Percentiles rank a stretch among this genome's conserved stretches.
phyloP scores from a whole-genome alignment of 2,113 vertebrate species.

The Elgaria multicarinata region DNA sequence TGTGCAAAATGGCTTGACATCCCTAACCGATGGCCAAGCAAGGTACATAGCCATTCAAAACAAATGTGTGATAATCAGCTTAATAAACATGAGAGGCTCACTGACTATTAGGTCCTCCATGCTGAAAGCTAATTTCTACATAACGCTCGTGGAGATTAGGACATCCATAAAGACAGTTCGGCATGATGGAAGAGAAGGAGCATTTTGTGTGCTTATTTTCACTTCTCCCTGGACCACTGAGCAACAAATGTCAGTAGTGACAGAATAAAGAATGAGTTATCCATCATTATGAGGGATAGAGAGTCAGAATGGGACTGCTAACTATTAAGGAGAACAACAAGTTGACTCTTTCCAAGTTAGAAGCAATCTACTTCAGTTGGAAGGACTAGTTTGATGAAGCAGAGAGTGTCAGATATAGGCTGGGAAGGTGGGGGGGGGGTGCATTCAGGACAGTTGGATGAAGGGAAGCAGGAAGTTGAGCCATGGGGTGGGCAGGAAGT shows the following conservation, averaged over 20 bases:
- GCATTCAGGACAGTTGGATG: not conserved
- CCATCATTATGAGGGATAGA: constrained; percentile 1
- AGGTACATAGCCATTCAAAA: not conserved
- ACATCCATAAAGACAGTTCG: not conserved
- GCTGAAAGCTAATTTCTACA: constrained; percentile 1
- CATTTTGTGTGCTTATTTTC: constrained; percentile 1
- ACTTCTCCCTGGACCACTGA: not conserved
- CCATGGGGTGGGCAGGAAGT: not conserved
- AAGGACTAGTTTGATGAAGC: not conserved
- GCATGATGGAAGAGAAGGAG: not conserved
- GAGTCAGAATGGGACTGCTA: not conserved
- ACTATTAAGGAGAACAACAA: not conserved
- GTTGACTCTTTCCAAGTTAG: not conserved
- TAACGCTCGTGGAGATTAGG: not conserved
- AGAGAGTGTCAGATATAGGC: not conserved
- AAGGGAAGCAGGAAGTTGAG: not conserved
- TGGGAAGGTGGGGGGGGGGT: not conserved
- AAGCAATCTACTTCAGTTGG: not conserved
- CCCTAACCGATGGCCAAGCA: not conserved
- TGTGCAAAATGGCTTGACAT: not conserved
- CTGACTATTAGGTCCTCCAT: not conserved
- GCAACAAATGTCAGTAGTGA: not conserved
- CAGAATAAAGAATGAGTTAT: not conserved
- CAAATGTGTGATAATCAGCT: constrained; percentile 8
- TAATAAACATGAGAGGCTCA: not conserved